A percentile compares a stretch with the other conserved stretches of the same genome.
phyloP scores from a whole-genome alignment of 2,113 vertebrate species.

The Megalops atlanticus region DNA sequence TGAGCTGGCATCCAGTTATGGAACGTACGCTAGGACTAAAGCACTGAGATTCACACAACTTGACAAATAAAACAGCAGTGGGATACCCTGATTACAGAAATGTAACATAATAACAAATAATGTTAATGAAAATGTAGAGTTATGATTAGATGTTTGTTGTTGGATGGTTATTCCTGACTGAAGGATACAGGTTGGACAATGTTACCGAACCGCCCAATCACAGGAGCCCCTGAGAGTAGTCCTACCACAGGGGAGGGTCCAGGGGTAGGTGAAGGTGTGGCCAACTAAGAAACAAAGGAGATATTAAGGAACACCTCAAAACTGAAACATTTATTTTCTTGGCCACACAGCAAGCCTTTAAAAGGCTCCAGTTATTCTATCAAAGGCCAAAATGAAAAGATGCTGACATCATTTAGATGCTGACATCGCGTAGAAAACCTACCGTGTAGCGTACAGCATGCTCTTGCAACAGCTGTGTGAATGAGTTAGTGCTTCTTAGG shows the following conservation, averaged over 20 bases:
- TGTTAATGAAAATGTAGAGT: background rate
- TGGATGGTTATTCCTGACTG: background rate
- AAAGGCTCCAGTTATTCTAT: too few relatives aligned
- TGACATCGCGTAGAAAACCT: background rate
- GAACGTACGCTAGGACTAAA: constrained; percentile 27
- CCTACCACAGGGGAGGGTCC: constrained; percentile 44
- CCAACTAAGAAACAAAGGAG: constrained; percentile 47
- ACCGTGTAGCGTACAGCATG: constrained; percentile 66
- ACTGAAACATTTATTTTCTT: background rate
- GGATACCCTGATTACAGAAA: background rate
- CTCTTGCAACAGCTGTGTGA: constrained; percentile 52
- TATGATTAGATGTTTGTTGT: too few relatives aligned
- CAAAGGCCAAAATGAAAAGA: background rate
- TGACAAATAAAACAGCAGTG: background rate
- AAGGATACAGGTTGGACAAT: constrained; percentile 65
- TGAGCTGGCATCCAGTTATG: constrained; percentile 62
- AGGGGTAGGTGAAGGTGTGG: constrained; percentile 30
- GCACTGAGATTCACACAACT: background rate
- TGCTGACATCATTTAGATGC: background rate
- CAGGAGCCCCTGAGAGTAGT: constrained; percentile 50
- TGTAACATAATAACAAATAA: too few relatives aligned
- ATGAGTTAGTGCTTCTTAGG: constrained; percentile 38
- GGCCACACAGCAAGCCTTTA: too few relatives aligned
- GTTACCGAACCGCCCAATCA: constrained; percentile 56
- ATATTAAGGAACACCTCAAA: background rate